Evolutionary conservation across 2,113 vertebrate species (phyloP).

Genomic region (Merops nubicus): DNA sequence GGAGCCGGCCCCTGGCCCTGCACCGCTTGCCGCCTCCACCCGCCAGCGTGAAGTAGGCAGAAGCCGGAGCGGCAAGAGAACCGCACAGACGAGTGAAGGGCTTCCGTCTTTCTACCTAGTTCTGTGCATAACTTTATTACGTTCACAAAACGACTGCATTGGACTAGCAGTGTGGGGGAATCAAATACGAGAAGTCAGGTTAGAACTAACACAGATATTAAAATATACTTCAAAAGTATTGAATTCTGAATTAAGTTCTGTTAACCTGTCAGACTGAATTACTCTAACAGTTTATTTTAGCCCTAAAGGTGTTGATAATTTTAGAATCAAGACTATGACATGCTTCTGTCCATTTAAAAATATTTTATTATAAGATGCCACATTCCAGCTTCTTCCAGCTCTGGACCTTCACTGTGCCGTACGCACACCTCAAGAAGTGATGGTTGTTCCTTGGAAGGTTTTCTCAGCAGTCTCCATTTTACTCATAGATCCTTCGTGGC

Average conservation of each 20-base stretch:
- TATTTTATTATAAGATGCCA: conserved; percentile 35
- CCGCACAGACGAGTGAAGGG: neutral
- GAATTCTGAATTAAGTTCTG: neutral
- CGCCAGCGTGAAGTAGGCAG: rapidly evolving
- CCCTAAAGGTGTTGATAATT: neutral
- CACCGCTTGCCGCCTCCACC: neutral
- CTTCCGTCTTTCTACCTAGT: neutral
- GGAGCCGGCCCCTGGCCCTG: too few species aligned
- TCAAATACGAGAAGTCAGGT: neutral
- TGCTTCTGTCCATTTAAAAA: neutral
- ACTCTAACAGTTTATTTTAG: neutral
- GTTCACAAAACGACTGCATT: neutral
- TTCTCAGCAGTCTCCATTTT: neutral
- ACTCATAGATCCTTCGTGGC: conserved; percentile 83
- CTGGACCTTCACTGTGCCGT: neutral
- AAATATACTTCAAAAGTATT: neutral
- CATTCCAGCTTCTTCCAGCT: neutral
- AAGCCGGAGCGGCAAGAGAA: neutral
- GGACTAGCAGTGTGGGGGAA: rapidly evolving
- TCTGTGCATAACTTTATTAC: rapidly evolving
- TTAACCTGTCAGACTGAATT: neutral
- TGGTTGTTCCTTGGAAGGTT: neutral
- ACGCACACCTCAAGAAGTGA: neutral
- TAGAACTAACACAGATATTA: neutral
- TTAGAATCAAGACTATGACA: neutral